These are phyloP conservation scores for Noctua janthe DNA, from an alignment of 2,888 invertebrate genomes.

Conservation along the genomic window DNA sequence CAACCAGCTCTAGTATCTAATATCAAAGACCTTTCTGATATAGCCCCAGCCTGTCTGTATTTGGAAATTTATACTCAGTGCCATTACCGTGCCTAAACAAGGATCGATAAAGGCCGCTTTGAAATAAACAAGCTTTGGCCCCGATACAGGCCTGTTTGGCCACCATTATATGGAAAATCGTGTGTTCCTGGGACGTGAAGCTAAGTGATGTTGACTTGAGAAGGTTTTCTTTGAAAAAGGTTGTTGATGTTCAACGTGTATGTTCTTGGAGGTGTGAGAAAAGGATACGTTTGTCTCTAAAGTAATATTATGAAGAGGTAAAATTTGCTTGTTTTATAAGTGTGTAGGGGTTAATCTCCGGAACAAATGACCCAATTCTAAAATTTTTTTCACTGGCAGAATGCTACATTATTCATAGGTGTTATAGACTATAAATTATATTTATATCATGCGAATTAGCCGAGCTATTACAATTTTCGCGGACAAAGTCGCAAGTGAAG, in stretches of 20 bases:
- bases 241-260: slow-evolving; percentile 13
- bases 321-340: no score
- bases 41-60: slow-evolving; percentile 48
- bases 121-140: slow-evolving; percentile 59
- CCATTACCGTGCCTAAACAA: slow-evolving; percentile 47
- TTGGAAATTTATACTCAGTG: slow-evolving; percentile 62
- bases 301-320: no score
- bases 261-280: not conserved
- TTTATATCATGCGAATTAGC: no score
- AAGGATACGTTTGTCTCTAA: not conserved
- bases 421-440: no score
- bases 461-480: no score
- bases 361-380: no score
- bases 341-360: not conserved
- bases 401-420: no score
- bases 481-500: no score
- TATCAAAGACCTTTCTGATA: slow-evolving; percentile 43
- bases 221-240: slow-evolving; percentile 16
- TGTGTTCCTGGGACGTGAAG: slow-evolving; percentile 44
- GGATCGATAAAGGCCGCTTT: slow-evolving; percentile 56
- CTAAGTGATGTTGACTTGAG: slow-evolving; percentile 9
- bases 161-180: slow-evolving; percentile 58
- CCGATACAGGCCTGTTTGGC: slow-evolving; percentile 42
- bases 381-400: no score
- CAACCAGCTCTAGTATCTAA: slow-evolving; percentile 31